These are phyloP conservation scores for Andrena trimmerana DNA, from an alignment of 2,888 invertebrate genomes.

Conservation along the genomic window DNA sequence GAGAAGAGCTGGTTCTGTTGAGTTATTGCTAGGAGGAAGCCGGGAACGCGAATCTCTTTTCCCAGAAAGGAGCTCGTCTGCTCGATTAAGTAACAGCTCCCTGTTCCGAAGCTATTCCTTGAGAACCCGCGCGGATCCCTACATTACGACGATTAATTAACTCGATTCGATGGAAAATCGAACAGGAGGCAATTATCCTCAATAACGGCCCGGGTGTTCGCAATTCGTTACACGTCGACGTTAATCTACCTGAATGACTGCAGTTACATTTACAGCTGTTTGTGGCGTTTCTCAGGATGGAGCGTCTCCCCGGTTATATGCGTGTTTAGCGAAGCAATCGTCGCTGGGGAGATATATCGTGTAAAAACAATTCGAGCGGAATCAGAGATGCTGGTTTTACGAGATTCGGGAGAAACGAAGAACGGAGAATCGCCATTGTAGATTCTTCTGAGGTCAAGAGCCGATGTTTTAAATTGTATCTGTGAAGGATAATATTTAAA, in stretches of 20 bases:
- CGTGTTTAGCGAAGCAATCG: neutral
- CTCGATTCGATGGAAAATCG: conserved; percentile 9
- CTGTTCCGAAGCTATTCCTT: conserved; percentile 43
- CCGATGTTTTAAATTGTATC: no score
- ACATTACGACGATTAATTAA: conserved; percentile 7
- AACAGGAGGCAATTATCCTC: neutral
- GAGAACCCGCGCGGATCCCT: conserved; percentile 14
- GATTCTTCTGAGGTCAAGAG: no score
- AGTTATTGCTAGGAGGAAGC: conserved; percentile 61
- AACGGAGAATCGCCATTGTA: no score
- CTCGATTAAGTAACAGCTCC: conserved; percentile 56
- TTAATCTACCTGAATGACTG: neutral
- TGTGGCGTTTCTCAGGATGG: neutral
- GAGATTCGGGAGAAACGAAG: no score
- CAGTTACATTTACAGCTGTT: neutral
- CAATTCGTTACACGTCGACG: neutral
- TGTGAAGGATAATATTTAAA: no score
- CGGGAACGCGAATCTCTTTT: conserved; percentile 31
- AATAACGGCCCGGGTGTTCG: neutral
- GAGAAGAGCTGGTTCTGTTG: conserved; percentile 42
- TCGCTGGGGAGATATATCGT: no score
- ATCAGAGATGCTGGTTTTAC: no score
- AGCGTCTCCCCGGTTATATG: neutral
- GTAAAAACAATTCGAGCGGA: no score
- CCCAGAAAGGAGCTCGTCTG: conserved; percentile 48